phyloP scores from a whole-genome alignment of 2,113 vertebrate genomes.

The Merops nubicus region DNA sequence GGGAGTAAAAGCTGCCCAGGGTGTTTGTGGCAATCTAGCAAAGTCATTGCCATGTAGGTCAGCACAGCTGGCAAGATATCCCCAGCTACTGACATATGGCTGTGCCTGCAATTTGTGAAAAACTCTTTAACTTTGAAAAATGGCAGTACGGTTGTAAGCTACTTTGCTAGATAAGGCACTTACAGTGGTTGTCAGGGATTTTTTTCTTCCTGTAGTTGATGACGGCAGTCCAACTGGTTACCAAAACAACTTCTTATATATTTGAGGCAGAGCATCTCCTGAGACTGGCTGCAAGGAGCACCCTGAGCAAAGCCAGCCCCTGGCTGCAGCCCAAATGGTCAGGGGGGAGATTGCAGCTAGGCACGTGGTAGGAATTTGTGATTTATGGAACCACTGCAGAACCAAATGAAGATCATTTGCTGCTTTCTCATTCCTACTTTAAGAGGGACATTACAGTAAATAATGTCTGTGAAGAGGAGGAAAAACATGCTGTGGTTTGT shows the following conservation, averaged over 20 bases:
- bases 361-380: neutral
- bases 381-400: neutral
- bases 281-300: neutral
- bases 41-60: neutral
- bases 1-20: neutral
- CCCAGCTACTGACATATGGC: neutral
- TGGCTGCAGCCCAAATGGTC: neutral
- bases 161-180: neutral
- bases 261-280: neutral
- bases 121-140: neutral
- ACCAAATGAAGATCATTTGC: neutral
- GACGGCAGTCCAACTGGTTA: neutral
- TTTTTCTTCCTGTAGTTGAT: neutral
- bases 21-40: neutral
- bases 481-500: neutral
- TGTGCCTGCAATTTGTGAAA: neutral
- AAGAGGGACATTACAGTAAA: conserved; percentile 27
- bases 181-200: neutral
- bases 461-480: neutral
- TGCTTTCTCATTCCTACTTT: neutral
- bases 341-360: neutral
- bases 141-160: neutral
- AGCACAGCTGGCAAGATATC: neutral
- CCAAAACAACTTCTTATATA: neutral
- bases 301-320: neutral